Evolutionary conservation across 2,888 invertebrate genomes (phyloP), one percentile per base, ranked within the genome.

Genomic region (Parasteatoda lunata): DNA sequence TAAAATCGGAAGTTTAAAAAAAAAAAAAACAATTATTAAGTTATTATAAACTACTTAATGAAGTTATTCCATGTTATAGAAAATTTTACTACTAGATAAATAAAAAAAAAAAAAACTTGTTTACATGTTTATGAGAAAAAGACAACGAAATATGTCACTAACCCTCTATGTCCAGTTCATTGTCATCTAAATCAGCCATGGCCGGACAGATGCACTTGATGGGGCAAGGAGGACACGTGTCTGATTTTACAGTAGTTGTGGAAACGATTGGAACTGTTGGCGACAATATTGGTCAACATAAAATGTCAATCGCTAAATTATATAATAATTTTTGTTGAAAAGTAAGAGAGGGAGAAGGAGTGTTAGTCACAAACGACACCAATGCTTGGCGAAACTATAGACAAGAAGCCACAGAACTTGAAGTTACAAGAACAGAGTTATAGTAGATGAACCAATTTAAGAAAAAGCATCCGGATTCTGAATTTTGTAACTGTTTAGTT

Each of bases 171-270:
- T 87, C 86, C 81, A 87, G 77, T 72, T 82, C 83, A 71, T 84
- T 88, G 45, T 88, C 88, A 65, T 68, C 48, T 66, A 69, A 52
- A 59, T 72, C 81, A 3, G 77, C 77, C 48, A 77, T 49, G 52
- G 66, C 73, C 48, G 88, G 88, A 65, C 88, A 88, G 69, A 85
- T 77, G 30, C 88, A 88, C 77, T 84, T 77, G 76, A 85, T 54
- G 11, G 88, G 88, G 52, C 88, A 88, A 54, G 88, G 88, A 15
- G 88, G 88, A 72, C 88, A 88, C 48, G 81, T 81, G 71, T 73
- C 77, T 11, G 76, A 52, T 48, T 30, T 45, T n/a, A 52, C 59
- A 48, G 71, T 47, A 45, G 77, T 86, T 64, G 65, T 64, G 9
- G 79, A 76, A 8, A 78, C 77, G 73, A 77, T 79, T 76, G 82